A percentile compares a stretch with the other conserved stretches of the same genome.
These are phyloP conservation scores for Chelon auratus DNA, from an alignment of 2,797 vertebrate species.

Conservation along the genomic window DNA sequence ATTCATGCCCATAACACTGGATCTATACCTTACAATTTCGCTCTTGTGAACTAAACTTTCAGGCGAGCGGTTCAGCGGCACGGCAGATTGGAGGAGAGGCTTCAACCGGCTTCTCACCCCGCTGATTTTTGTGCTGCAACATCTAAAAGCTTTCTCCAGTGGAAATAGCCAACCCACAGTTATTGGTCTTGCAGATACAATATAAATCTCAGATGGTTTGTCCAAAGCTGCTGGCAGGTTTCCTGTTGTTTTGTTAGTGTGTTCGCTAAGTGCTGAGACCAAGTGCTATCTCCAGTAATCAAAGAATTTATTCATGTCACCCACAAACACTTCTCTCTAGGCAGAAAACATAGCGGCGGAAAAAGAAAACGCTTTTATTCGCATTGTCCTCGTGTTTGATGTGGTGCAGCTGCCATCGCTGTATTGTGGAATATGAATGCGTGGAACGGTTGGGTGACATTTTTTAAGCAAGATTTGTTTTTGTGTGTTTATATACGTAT, in stretches of 20 bases:
- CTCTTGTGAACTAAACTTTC: conserved; percentile 16
- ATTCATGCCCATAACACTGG: conserved; percentile 14
- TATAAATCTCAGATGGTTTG: conserved; percentile 35
- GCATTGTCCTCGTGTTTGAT: conserved; percentile 3
- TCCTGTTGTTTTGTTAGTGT: conserved; percentile 36
- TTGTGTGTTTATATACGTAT: background rate
- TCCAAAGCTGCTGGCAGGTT: conserved; percentile 41
- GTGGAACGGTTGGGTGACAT: conserved; percentile 41
- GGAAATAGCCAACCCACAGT: conserved; percentile 40
- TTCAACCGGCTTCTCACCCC: conserved; percentile 9
- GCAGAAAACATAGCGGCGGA: conserved; percentile 31
- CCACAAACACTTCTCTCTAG: conserved; percentile 25
- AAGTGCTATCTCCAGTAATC: conserved; percentile 40
- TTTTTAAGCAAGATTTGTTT: background rate
- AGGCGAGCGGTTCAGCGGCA: conserved; percentile 1
- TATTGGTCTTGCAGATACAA: conserved; percentile 29
- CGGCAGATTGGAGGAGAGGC: conserved; percentile 29
- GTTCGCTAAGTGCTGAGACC: conserved; percentile 36
- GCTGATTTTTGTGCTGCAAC: conserved; percentile 24
- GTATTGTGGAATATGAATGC: conserved; percentile 35
- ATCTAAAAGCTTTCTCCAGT: conserved; percentile 38
- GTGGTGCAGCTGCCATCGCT: conserved; percentile 22
- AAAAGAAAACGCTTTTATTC: conserved; percentile 8
- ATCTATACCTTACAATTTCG: conserved; percentile 11
- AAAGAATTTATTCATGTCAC: conserved; percentile 46